phyloP scores from a whole-genome alignment of 2,797 vertebrate species.

The Chiloscyllium punctatum region DNA sequence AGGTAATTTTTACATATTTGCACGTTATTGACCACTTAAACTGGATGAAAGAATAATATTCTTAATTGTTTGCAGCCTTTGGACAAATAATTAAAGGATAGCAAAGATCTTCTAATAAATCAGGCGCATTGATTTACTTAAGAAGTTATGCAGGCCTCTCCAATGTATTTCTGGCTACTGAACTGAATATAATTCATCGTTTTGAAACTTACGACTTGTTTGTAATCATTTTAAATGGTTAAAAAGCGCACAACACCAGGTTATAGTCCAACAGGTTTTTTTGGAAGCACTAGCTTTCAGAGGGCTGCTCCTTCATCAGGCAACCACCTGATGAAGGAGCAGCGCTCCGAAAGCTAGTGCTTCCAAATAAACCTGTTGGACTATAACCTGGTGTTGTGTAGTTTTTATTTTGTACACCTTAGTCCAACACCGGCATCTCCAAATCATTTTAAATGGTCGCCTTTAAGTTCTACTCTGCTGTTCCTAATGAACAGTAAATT shows the following conservation, averaged over 20 bases:
- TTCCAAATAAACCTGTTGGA: no score
- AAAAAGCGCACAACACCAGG: no score
- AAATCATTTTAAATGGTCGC: neutral
- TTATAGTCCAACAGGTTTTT: no score
- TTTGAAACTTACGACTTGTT: neutral
- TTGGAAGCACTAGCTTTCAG: no score
- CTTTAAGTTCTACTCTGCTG: neutral
- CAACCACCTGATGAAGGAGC: no score
- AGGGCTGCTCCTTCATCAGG: no score
- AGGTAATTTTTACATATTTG: neutral
- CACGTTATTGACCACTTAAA: neutral
- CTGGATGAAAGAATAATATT: neutral
- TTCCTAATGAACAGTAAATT: neutral
- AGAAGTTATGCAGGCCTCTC: neutral
- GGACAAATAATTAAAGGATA: neutral
- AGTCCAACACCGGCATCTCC: no score
- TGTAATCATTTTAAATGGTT: neutral
- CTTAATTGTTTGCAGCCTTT: neutral
- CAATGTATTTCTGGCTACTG: neutral
- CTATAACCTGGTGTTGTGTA: no score
- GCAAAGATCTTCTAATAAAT: neutral
- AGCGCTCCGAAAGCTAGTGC: no score
- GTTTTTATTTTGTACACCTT: no score
- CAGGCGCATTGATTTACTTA: neutral
- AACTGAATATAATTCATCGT: neutral